A percentile compares a stretch with the other conserved stretches of the same genome.
These are phyloP conservation scores for Punctoribates punctum DNA, from an alignment of 2,888 invertebrate genomes.

Conservation along the genomic window DNA sequence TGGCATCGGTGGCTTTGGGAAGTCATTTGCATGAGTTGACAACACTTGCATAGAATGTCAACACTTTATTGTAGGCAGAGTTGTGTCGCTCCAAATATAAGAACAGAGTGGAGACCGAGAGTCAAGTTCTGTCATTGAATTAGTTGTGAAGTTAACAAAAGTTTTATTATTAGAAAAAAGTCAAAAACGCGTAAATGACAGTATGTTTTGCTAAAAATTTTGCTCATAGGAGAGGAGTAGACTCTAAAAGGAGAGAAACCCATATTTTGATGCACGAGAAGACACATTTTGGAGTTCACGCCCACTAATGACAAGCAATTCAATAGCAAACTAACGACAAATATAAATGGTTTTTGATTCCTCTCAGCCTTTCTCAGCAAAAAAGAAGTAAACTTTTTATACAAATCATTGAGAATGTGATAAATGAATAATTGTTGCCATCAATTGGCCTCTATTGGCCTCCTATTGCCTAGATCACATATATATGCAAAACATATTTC, in stretches of 20 bases:
- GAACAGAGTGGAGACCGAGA: background rate
- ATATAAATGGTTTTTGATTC: slow-evolving; percentile 35
- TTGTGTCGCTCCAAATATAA: background rate
- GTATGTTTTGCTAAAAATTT: background rate
- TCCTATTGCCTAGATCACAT: slow-evolving; percentile 11
- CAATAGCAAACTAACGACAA: slow-evolving; percentile 8
- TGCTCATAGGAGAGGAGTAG: background rate
- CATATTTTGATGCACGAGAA: slow-evolving; percentile 6
- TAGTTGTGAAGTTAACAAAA: slow-evolving; percentile 15
- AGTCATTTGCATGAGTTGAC: no score
- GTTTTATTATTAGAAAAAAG: slow-evolving; percentile 6
- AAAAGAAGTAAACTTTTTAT: slow-evolving; percentile 10
- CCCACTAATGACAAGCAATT: slow-evolving; percentile 27
- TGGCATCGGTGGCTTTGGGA: background rate
- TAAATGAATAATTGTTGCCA: slow-evolving; percentile 37
- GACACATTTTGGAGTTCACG: slow-evolving; percentile 23
- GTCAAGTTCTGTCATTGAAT: slow-evolving; percentile 30
- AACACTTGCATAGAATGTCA: slow-evolving; percentile 18
- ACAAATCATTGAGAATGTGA: background rate
- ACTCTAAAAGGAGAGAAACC: no score
- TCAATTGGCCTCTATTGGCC: no score
- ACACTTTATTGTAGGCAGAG: slow-evolving; percentile 5
- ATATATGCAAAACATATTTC: slow-evolving; percentile 37
- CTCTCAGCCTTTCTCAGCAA: slow-evolving; percentile 13
- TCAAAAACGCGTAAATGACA: slow-evolving; percentile 35